Percentiles rank a stretch among this genome's conserved stretches.
These are phyloP conservation scores for Strigamia crassipes DNA, from an alignment of 2,888 invertebrate genomes.

Conservation along the genomic window DNA sequence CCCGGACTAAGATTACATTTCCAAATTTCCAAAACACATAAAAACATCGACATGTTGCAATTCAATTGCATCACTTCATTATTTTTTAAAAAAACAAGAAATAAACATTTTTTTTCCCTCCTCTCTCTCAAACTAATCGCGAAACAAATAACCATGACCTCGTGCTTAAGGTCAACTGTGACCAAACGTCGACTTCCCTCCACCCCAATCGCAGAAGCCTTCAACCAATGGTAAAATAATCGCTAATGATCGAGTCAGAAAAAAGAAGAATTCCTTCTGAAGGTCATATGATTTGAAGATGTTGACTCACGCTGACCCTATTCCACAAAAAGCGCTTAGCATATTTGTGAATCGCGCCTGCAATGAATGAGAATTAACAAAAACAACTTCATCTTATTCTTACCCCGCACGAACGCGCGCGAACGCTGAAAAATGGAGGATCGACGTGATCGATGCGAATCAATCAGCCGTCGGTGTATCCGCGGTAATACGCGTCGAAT, in stretches of 20 bases:
- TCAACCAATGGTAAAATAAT: conserved; percentile 1
- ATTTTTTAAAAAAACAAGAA: too few relatives aligned
- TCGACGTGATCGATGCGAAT: neutral
- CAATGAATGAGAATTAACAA: neutral
- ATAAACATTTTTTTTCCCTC: too few relatives aligned
- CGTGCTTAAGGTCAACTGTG: neutral
- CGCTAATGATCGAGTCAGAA: neutral
- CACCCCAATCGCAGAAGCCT: neutral
- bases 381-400: neutral
- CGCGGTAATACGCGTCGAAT: neutral
- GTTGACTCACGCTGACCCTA: conserved; percentile 14
- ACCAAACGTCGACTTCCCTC: neutral
- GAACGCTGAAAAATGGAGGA: neutral
- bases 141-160: neutral
- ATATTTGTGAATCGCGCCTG: neutral
- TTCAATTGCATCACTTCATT: neutral
- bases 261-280: neutral
- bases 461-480: neutral
- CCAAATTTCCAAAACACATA: neutral
- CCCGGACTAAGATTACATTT: neutral
- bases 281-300: neutral
- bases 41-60: neutral
- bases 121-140: neutral
- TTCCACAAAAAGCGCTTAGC: neutral
- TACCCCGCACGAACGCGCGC: neutral